These are phyloP conservation scores for Panopea generosa DNA, from an alignment of 2,888 invertebrate genomes.

Conservation along the genomic window DNA sequence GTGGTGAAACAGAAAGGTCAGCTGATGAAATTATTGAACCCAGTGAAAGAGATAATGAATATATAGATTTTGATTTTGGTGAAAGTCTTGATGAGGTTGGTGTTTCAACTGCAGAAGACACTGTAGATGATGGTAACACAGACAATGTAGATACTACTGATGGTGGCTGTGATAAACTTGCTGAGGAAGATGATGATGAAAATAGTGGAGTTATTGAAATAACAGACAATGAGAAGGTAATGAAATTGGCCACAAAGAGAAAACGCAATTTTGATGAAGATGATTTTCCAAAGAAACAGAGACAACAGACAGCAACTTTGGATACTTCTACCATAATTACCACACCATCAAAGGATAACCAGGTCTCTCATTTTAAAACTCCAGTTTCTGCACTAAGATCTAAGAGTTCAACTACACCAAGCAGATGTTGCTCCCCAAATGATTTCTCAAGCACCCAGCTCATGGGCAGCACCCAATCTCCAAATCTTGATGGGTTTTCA, in stretches of 20 bases:
- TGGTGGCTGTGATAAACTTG: not conserved
- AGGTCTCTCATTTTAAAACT: constrained; percentile 26
- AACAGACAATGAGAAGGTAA: constrained; percentile 9
- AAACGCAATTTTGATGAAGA: constrained; percentile 28
- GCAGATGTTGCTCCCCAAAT: constrained; percentile 4
- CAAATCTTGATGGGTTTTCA: constrained; percentile 31
- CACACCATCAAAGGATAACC: not conserved
- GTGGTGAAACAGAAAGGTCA: not conserved
- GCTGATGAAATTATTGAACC: not conserved
- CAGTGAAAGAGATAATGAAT: not conserved
- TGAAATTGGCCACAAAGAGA: constrained; percentile 15
- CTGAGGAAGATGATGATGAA: not conserved
- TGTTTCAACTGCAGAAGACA: not conserved
- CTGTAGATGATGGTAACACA: not conserved
- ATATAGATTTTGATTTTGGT: constrained; percentile 8
- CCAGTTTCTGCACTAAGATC: constrained; percentile 7
- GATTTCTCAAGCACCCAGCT: constrained; percentile 31
- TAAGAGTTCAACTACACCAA: not conserved
- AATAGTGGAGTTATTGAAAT: constrained; percentile 9
- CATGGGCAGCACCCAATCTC: constrained; percentile 30
- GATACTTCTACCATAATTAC: not conserved
- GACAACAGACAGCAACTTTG: constrained; percentile 1
- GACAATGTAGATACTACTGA: too few species aligned
- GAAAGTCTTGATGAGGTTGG: not conserved
- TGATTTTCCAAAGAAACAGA: not conserved